Base-by-base conservation (phyloP, 2,888 invertebrate species). In the Polydrusus pterygomalis region DNA sequence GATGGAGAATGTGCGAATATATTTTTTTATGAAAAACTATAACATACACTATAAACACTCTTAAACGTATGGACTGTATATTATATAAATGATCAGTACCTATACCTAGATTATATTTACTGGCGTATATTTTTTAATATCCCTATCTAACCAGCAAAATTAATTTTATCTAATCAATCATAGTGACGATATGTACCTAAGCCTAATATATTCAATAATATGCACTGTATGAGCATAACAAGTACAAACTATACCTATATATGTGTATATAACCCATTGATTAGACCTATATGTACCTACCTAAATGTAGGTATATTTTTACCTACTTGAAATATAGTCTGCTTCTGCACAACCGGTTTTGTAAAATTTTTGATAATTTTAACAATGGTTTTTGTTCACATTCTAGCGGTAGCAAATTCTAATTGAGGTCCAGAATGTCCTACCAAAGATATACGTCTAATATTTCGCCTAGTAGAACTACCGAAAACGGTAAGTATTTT, bases 401-500 rank as follows among this genome's bases (percentile, higher is more conserved):
- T 81, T 81, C 25, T 78, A 82, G 82, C 75, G 58, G 25, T 43
- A 54, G 56, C 78, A 51, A 81, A 80, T 82, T 75, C 70, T 67
- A 77, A 79, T 54, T 76, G 79, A 81, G 74, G 74, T 78, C 63
- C 51, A 81, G 74, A 70, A 82, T 82, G 82, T 77, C 82, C 25
- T 81, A 80, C 75, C 74, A 76, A 62, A 77, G 75, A 69, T 80
- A 77, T 70, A 80, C 60, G 47, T 75, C 81, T 17, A 77, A 72
- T 64, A 77, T 71, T 30, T 80, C 65, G 74, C 67, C 62, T 78
- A 79, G 49, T 13, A 64, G 71, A 76, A 77, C 75, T 47, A 70
- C 72, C 15, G 80, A 82, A 79, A 81, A 81, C 78, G 81, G 82
- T 82, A 75, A 82, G 81, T 74, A 43, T 62, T 70, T 74, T 13